These are phyloP conservation scores for Adelphocoris suturalis DNA, from an alignment of 2,888 invertebrate species.

Conservation along the genomic window DNA sequence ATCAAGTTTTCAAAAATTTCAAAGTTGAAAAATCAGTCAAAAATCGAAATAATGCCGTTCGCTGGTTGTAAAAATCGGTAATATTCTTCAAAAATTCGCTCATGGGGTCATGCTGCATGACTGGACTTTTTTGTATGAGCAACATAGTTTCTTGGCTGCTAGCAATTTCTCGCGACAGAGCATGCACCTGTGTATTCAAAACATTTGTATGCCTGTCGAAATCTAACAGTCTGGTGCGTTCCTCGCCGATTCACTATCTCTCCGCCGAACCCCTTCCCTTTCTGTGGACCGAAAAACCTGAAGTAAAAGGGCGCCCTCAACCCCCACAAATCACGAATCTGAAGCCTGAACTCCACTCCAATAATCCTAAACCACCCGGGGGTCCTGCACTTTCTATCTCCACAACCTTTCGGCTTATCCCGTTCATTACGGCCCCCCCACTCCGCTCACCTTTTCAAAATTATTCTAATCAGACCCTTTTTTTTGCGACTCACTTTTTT, in stretches of 20 bases:
- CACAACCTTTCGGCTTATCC: conserved; percentile 33
- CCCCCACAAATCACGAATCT: background rate
- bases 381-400: background rate
- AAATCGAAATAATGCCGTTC: no score
- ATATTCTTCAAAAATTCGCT: no score
- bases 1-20: no score
- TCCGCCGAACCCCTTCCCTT: background rate
- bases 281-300: background rate
- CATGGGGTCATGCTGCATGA: no score
- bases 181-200: no score
- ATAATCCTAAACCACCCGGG: background rate
- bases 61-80: no score
- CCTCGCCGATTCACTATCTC: background rate
- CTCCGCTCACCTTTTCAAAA: background rate
- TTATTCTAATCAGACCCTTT: conserved; percentile 29
- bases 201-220: background rate
- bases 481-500: conserved; percentile 28
- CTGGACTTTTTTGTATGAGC: no score
- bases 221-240: background rate
- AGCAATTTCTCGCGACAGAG: no score
- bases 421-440: conserved; percentile 24
- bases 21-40: no score
- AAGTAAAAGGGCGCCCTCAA: conserved; percentile 15
- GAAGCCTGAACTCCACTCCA: background rate
- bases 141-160: no score